phyloP scores from a whole-genome alignment of 2,888 invertebrate species.

The Eilema griseolum region DNA sequence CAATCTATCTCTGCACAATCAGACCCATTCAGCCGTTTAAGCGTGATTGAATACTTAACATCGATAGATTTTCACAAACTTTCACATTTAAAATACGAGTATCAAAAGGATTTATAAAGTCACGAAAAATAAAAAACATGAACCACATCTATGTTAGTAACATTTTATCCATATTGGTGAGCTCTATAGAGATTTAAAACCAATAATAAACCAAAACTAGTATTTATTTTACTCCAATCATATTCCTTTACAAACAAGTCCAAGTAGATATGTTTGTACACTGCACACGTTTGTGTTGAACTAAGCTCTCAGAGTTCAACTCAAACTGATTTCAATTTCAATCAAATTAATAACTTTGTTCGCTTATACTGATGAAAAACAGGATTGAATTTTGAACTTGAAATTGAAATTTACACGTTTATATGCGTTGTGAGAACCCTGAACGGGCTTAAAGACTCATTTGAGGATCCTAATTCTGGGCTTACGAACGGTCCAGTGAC shows the following conservation, averaged over 20 bases:
- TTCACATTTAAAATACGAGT: too few species aligned
- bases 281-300: background rate
- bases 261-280: background rate
- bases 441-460: conserved; percentile 10
- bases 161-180: background rate
- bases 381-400: conserved; percentile 41
- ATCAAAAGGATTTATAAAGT: too few species aligned
- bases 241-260: background rate
- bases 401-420: conserved; percentile 37
- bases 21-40: too few species aligned
- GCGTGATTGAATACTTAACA: too few species aligned
- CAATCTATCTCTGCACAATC: too few species aligned
- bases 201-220: background rate
- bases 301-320: conserved; percentile 19
- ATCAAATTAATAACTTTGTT: conserved; percentile 40
- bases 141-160: background rate
- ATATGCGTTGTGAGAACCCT: conserved; percentile 17
- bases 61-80: too few species aligned
- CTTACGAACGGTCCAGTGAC: conserved; percentile 38
- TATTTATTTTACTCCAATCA: background rate
- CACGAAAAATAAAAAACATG: background rate
- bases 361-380: conserved; percentile 33
- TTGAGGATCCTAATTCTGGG: conserved; percentile 27
- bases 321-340: conserved; percentile 31
- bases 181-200: background rate